Evolutionary conservation across 1,140 invertebrate species (phyloP), one percentile per base, ranked within the genome.

Genomic region (Telenomus remus): DNA sequence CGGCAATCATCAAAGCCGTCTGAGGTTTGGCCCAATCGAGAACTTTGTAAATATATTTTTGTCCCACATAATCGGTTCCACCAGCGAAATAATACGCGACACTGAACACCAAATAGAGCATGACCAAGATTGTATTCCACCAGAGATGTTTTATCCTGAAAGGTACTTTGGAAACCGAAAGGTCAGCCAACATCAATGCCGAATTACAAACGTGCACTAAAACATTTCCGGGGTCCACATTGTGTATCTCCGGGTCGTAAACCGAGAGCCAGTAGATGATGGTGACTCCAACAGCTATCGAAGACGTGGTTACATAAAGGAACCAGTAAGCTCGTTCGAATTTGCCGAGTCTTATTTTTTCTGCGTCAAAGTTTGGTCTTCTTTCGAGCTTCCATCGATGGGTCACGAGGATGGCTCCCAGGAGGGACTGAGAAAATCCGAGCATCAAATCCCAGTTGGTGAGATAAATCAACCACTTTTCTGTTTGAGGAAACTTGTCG

Each of bases 71-170:
- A 39, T 39, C 8, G 9, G 9, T 39, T 9, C 37, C 37, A 9
- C 8, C 8, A 9, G 37, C 9, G 9, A 39, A 10, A n/a, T 39
- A 39, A 39, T 46, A 46, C 1, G 13, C 13, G 13, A 13, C 1
- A 46, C n/a, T 13, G 13, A 46, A 46, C 13, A 48, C 10, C 6
- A 70, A 16, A 43, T 76, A 76, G 0, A 42, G 0, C 7, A 13
- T 3, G 0, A 69, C 39, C 3, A 64, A 54, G n/a, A 57, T 0
- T 0, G 54, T n/a, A 39, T 42, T 37, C 72, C 72, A 76, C 72
- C 64, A 76, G 19, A 59, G 69, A 10, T 27, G 50, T 46, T 60
- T 54, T 34, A 70, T 44, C 5, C 50, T 59, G 33, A 70, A 70
- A 1, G 73, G 73, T 19, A 48, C n/a, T 10, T 27, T 14, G 6